Evolutionary conservation across 2,797 vertebrate species (phyloP).

Genomic region (Oreortyx pictus): DNA sequence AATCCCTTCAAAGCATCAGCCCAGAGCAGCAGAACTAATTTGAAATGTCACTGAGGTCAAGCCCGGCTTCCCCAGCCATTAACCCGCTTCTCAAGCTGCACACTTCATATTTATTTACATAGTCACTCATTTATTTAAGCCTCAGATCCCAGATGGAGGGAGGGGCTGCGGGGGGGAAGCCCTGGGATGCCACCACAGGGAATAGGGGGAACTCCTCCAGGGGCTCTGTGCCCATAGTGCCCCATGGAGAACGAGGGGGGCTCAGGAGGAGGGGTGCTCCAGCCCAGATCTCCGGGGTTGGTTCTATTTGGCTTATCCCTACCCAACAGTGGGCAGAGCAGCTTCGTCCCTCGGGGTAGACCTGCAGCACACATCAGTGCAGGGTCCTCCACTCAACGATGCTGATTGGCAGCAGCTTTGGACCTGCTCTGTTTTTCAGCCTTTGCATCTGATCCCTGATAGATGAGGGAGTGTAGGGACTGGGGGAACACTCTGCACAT

Average conservation of each 20-base stretch:
- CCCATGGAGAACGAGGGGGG: fast-evolving
- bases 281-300: not conserved
- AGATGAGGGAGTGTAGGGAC: fast-evolving
- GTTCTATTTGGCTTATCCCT: not conserved
- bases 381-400: not conserved
- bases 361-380: not conserved
- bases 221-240: fast-evolving
- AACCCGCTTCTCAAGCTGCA: constrained; percentile 74
- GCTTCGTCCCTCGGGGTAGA: not conserved
- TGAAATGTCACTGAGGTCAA: constrained; percentile 83
- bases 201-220: fast-evolving
- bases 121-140: constrained; percentile 69
- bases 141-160: constrained; percentile 39
- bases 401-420: not conserved
- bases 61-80: constrained; percentile 72
- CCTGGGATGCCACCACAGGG: fast-evolving
- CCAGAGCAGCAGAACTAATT: constrained; percentile 82
- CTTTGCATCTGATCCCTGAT: not conserved
- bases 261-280: not conserved
- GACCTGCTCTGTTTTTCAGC: not conserved
- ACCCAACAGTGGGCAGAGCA: not conserved
- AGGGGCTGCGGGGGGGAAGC: not conserved
- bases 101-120: constrained; percentile 79
- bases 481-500: not conserved
- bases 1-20: constrained; percentile 77